Base-by-base conservation (phyloP, 1,140 invertebrate species). In the Drosophila jambulina region DNA sequence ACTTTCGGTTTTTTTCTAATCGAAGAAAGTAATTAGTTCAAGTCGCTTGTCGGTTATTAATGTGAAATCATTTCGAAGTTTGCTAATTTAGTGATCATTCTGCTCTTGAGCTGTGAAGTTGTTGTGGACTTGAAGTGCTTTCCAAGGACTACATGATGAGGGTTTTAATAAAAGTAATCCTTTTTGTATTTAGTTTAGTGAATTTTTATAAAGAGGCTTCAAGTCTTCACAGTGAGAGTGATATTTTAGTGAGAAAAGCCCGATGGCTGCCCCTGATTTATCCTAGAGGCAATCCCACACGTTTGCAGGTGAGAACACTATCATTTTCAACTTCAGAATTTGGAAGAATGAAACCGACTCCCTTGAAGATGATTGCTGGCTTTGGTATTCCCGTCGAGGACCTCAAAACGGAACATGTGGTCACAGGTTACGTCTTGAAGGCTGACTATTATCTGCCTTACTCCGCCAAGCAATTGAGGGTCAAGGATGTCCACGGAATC, bases 361-460 rank as follows among this genome's bases (percentile, higher is more conserved):
- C 5, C 19, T 51, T 38, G 2, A 34, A 93, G 92, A 82, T 87
- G 49, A 85, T 93, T n/a, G 63, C 38, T 19, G 92, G 92, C 27
- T 91, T 93, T 75, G 92, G 92, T 67, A 92, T 93, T 58, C 92
- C 92, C 0, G 75, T 90, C 12, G 79, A 85, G 1, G 71, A 83
- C 36, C 74, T 93, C 0, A 59, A 80, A 13, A 25, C 69, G 8
- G 92, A 93, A 54, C 57, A 87, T 8, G 78, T 93, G 40, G 67
- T 87, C 7, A 80, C 79, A 0, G 92, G 92, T 12, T 93, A 93
- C 59, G 92, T 93, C 3, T 19, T 93, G 0, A 93, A 93, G 43
- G 87, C 91, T 0, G 78, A 92, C 29, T 93, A 92, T 34, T 83
- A 51, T 45, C 53, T 93, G 57, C 91, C 92, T 8, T 46, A 51